Conservation (phyloP, 2,888 invertebrate species). For the Sisyra terminalis region DNA sequence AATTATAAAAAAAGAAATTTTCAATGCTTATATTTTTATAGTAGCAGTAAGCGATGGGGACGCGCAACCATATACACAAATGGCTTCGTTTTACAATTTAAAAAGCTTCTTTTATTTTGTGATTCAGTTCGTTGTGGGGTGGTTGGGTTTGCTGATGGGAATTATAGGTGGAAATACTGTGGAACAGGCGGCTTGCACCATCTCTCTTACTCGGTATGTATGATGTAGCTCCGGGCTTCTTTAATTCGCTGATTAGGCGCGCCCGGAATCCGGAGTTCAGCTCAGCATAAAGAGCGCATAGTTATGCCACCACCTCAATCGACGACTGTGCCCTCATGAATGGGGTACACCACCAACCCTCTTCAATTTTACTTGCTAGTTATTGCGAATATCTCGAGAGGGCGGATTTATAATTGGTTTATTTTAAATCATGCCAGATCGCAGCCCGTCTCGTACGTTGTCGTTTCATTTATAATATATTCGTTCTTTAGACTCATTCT, state of each 20-base stretch:
- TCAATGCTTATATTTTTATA: too few relatives aligned
- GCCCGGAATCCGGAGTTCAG: slow-evolving; percentile 8
- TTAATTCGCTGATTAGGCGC: slow-evolving; percentile 10
- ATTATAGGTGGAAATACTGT: background rate
- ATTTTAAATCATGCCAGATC: too few relatives aligned
- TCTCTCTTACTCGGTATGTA: background rate
- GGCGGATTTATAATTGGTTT: slow-evolving; percentile 4
- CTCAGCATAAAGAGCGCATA: slow-evolving; percentile 7
- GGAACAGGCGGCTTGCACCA: background rate
- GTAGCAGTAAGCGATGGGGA: slow-evolving; percentile 1
- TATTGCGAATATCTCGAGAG: background rate
- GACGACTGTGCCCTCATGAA: background rate
- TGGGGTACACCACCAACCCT: background rate
- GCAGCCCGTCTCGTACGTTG: too few relatives aligned
- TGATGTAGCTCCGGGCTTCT: slow-evolving; percentile 8
- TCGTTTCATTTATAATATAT: too few relatives aligned
- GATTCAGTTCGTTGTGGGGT: slow-evolving; percentile 1
- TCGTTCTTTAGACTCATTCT: too few relatives aligned
- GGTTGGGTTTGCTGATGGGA: background rate
- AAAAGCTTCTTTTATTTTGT: slow-evolving; percentile 6
- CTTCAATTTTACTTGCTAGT: slow-evolving; percentile 4
- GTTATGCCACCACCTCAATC: slow-evolving; percentile 2
- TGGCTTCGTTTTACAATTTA: slow-evolving; percentile 7
- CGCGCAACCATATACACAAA: slow-evolving; percentile 1
- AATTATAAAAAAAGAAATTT: too few relatives aligned